These are phyloP conservation scores for Nycticorax nycticorax DNA, from an alignment of 2,113 vertebrate genomes.

Conservation along the genomic window DNA sequence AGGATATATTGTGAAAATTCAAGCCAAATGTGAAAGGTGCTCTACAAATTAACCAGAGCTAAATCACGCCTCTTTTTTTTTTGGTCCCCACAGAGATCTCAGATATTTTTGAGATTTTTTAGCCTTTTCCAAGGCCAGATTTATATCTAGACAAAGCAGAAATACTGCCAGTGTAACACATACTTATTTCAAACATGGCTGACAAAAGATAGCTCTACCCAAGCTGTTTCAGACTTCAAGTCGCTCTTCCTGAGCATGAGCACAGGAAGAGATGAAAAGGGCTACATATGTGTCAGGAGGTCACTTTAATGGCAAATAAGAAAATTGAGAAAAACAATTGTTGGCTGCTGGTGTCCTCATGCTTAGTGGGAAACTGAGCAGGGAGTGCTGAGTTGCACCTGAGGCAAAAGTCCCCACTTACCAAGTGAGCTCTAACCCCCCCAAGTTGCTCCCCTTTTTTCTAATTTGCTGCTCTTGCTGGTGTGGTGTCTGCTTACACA, in stretches of 20 bases:
- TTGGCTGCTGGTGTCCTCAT: background rate
- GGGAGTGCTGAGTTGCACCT: background rate
- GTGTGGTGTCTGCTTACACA: background rate
- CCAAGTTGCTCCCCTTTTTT: rapidly evolving
- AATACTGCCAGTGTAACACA: background rate
- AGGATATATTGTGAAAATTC: background rate
- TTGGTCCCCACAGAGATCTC: background rate
- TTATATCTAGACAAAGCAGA: background rate
- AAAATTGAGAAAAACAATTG: background rate
- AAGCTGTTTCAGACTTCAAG: background rate
- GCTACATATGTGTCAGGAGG: background rate
- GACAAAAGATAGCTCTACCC: background rate
- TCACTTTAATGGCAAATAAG: background rate
- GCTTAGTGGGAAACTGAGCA: background rate
- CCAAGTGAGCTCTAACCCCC: background rate
- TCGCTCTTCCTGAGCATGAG: background rate
- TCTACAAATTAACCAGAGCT: background rate
- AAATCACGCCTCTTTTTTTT: background rate
- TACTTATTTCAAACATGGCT: background rate
- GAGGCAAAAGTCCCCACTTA: background rate
- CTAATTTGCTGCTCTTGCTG: background rate
- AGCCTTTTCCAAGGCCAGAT: background rate
- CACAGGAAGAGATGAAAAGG: background rate
- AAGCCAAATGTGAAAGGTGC: background rate
- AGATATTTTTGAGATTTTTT: background rate